Conservation (phyloP, 2,113 vertebrate genomes). For the Myrmophylax atrothorax region DNA sequence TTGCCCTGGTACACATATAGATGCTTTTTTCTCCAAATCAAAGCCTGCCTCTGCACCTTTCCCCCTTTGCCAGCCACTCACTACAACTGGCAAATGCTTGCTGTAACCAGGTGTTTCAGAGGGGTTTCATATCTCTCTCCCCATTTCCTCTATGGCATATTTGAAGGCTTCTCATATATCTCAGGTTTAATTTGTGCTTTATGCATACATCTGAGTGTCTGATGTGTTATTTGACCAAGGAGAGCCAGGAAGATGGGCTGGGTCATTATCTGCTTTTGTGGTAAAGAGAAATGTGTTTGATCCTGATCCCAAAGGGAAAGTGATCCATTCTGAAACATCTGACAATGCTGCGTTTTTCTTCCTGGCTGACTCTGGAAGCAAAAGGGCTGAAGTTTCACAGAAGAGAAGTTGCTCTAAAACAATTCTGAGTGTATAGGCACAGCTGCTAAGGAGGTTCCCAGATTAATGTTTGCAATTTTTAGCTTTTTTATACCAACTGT, state of each 20-base stretch:
- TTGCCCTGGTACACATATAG: background rate
- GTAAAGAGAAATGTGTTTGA: background rate
- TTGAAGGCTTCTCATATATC: background rate
- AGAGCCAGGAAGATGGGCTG: background rate
- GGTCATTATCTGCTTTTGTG: background rate
- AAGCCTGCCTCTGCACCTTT: background rate
- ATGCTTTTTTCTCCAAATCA: background rate
- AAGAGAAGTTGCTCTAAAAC: background rate
- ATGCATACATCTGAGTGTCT: background rate
- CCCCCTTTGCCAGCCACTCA: background rate
- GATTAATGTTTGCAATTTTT: background rate
- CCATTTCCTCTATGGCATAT: accelerated
- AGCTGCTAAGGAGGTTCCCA: background rate
- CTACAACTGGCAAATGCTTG: background rate
- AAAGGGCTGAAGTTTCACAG: background rate
- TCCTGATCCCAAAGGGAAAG: background rate
- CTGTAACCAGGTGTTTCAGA: background rate
- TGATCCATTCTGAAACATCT: background rate
- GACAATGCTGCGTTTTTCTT: background rate
- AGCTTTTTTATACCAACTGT: background rate
- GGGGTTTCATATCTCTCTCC: background rate
- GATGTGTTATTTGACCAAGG: background rate
- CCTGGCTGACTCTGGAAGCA: background rate
- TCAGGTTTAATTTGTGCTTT: background rate
- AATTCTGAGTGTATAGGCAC: background rate